Evolutionary conservation across 2,797 vertebrate species (phyloP), one percentile per base, ranked within the genome.

Genomic region (Antennarius maculatus): DNA sequence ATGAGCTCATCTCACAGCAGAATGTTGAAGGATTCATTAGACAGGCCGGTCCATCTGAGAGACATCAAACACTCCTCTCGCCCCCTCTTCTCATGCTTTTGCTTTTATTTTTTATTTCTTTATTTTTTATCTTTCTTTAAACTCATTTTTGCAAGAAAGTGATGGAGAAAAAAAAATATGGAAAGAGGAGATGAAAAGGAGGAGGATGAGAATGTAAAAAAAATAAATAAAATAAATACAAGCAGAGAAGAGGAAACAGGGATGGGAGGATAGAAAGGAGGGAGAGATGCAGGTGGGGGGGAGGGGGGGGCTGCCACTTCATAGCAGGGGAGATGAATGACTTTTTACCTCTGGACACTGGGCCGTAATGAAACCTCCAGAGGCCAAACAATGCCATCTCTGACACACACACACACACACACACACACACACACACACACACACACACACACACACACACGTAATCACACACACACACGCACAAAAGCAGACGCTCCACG

Each of bases 341-440:
- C 91, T 93, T 91, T 89, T 92, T 93, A 93, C 92, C 91, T 91
- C 87, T 88, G 91, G 92, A 93, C 90, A 91, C 91, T 89, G 86
- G 88, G 89, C 90, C 90, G 91, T 94, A 93, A 94, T 94, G 92
- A 93, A 93, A 93, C 91, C 92, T 92, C 91, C 91, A 92, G 92
- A 90, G 91, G 92, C 89, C 89, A 93, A 93, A 93, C 91, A 94
- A 92, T 92, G 88, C 91, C 91, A 89, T 88, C 87, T 88, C 80
- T 64, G 52, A 76, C 79, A 71, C 76, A 70, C 66, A 79, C 82
- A 78, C 83, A 72, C 71, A 69, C 55, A 77, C 63, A 63, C 61
- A 72, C 74, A 76, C 63, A 52, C 59, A 69, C 74, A 54, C 62
- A 74, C 73, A 84, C 62, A 23, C 41, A 58, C n/a, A 77, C 57